Percentiles rank a stretch among this genome's conserved stretches.
These are phyloP conservation scores for Engraulis encrasicolus DNA, from an alignment of 2,113 vertebrate species.

Conservation along the genomic window DNA sequence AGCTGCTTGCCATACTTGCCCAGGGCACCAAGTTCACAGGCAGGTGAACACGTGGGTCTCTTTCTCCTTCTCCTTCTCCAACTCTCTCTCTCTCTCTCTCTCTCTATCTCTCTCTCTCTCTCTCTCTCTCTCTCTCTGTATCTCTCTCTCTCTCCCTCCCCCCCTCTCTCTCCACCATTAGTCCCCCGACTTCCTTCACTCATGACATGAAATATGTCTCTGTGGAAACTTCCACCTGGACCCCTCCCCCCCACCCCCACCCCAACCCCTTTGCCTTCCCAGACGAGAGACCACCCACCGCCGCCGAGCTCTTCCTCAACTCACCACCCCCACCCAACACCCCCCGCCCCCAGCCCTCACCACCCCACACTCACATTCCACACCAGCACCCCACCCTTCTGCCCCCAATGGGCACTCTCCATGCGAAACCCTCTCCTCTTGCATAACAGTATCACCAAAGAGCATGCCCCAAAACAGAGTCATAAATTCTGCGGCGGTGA, in stretches of 20 bases:
- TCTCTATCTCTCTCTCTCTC: neutral
- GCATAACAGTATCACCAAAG: neutral
- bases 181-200: neutral
- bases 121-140: neutral
- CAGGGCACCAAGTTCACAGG: neutral
- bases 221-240: neutral
- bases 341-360: no score
- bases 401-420: no score
- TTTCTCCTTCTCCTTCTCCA: neutral
- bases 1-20: neutral
- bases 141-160: no score
- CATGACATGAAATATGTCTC: neutral
- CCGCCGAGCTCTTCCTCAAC: neutral
- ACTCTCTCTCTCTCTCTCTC: neutral
- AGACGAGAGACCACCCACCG: neutral
- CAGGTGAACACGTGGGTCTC: neutral
- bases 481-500: no score
- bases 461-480: neutral
- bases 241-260: neutral
- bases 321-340: neutral
- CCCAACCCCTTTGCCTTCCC: no score
- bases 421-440: neutral
- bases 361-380: no score
- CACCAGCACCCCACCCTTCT: no score
- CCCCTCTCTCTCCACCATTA: neutral